Base-by-base conservation (phyloP, 2,888 invertebrate genomes). In the Metacarcinus magister region DNA sequence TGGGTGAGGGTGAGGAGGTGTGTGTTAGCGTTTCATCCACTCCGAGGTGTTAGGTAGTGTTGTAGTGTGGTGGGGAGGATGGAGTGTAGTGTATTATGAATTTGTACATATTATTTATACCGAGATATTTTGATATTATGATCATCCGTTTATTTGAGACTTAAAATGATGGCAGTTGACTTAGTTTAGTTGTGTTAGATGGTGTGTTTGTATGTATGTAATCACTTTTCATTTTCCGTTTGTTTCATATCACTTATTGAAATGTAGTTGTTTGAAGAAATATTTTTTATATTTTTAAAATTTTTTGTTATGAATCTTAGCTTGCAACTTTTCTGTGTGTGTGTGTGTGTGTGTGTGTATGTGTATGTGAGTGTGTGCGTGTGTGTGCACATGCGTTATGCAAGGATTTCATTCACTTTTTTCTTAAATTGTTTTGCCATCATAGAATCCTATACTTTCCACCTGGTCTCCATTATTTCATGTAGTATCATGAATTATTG, bases 51-150 rank as follows among this genome's bases (percentile, higher is more conserved):
- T 87, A 32, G 87, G 87, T 87, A 87, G 87, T 87, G 87, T 39
- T 87, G 39, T 10, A 87, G 87, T 87, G 87, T 87, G 87, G 13
- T 87, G 87, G 82, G n/a, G 13, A 19, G 19, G 13, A 16, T 19
- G 10, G 87, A 32, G 16, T 39, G 2, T 87, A 87, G 87, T 32
- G 87, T 87, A 87, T 87, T 87, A 39, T 39, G 32, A 39, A 87
- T 87, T 87, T 87, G 87, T 87, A 87, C 87, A 87, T 87, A 87
- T 87, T 39, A 87, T 87, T 87, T 87, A 87, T 87, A 87, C 87
- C 39, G 87, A 87, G 87, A 87, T 87, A 87, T 39, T 87, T 87
- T 87, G 87, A 39, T 39, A 39, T 87, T 87, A 87, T 39, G 19
- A 16, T 13, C 87, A 39, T 87, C 5, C 2, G 87, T 87, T 87